Evolutionary conservation across 2,888 invertebrate species (phyloP).

Genomic region (Strigamia crassipes): DNA sequence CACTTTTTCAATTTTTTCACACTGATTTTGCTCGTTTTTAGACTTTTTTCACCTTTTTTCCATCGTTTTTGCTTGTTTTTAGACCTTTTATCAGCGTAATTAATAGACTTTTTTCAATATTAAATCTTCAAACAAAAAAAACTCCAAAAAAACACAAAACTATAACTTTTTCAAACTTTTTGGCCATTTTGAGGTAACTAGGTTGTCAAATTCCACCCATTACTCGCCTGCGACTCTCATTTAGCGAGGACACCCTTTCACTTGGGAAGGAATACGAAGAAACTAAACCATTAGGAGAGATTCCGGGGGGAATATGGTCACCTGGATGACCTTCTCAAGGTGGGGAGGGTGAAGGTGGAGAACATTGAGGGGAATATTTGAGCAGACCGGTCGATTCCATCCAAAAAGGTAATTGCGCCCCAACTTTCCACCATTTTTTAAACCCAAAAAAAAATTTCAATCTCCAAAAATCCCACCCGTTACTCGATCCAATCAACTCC

Average conservation of each 20-base stretch:
- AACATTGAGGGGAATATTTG: neutral
- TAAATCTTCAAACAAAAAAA: too few relatives aligned
- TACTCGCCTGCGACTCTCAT: neutral
- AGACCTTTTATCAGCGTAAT: too few relatives aligned
- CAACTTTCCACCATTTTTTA: too few relatives aligned
- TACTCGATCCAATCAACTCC: neutral
- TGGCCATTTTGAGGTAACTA: too few relatives aligned
- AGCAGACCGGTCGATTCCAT: neutral
- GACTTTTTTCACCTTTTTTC: too few relatives aligned
- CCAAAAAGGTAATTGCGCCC: neutral
- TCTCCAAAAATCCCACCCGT: neutral
- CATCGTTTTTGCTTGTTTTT: too few relatives aligned
- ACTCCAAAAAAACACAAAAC: too few relatives aligned
- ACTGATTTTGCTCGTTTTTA: neutral
- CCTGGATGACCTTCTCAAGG: slow-evolving; percentile 42
- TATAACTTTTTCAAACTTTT: too few relatives aligned
- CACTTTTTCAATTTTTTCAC: too few relatives aligned
- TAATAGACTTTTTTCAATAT: too few relatives aligned
- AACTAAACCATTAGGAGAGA: too few relatives aligned
- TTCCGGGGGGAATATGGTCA: slow-evolving; percentile 18
- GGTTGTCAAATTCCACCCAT: neutral
- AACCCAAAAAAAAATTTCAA: neutral
- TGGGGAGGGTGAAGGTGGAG: neutral
- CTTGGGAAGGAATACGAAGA: neutral
- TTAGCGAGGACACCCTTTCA: neutral